phyloP scores from a whole-genome alignment of 2,888 invertebrate genomes.

The Diaprepes abbreviatus region DNA sequence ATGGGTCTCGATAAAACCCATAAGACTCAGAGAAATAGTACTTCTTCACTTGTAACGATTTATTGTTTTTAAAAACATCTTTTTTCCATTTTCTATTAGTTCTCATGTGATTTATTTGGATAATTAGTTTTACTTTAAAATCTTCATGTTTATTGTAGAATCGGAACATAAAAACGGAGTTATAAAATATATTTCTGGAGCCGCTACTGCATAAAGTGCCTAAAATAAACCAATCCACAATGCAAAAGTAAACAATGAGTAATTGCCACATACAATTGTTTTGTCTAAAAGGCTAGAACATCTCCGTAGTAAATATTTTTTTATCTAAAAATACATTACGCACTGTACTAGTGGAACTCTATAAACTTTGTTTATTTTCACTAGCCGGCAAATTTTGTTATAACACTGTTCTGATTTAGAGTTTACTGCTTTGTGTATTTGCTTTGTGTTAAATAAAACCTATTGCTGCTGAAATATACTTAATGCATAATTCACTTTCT shows the following conservation, averaged over 20 bases:
- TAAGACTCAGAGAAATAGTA: no score
- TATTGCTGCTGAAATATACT: neutral
- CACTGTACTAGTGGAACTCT: neutral
- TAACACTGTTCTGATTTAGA: neutral
- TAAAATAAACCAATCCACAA: neutral
- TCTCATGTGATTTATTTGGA: no score
- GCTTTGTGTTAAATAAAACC: neutral
- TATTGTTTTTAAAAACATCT: no score
- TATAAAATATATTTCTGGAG: no score
- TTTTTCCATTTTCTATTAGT: no score
- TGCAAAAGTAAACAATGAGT: neutral
- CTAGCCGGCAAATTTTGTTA: neutral
- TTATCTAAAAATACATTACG: neutral
- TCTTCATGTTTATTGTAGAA: no score
- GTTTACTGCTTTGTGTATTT: neutral
- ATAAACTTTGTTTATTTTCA: slow-evolving; percentile 4
- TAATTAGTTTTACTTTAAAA: no score
- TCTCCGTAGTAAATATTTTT: neutral
- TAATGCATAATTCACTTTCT: neutral
- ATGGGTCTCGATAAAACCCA: no score
- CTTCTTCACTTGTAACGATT: no score
- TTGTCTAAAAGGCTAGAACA: slow-evolving; percentile 1
- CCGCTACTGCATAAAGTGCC: no score
- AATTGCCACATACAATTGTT: neutral
- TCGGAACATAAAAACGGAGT: no score